phyloP scores from a whole-genome alignment of 2,113 vertebrate genomes.

The zebrafish (Danio rerio) region GRCz12tu NC_133198.1:26599501-26600000 shows the following conservation, averaged over 20 bases:
- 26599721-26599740: constrained; percentile 37
- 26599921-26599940: neutral
- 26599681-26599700: constrained; percentile 29
- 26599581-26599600: constrained; percentile 41
- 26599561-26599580: constrained; percentile 52
- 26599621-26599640: neutral
- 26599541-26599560: constrained; percentile 61
- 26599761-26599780: constrained; percentile 11
- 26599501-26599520: constrained; percentile 65
- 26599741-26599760: constrained; percentile 32
- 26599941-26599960: constrained; percentile 4
- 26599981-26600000: neutral
- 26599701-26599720: constrained; percentile 36
- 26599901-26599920: neutral
- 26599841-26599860: neutral
- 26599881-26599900: neutral
- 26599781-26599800: neutral
- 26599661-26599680: constrained; percentile 1
- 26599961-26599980: neutral
- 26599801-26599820: neutral
- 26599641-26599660: constrained; percentile 30
- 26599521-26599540: constrained; percentile 69
- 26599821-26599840: neutral
- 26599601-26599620: neutral
- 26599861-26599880: neutral